phyloP scores from a whole-genome alignment of 2,113 vertebrate genomes.

The Ivindomyrus marchei region DNA sequence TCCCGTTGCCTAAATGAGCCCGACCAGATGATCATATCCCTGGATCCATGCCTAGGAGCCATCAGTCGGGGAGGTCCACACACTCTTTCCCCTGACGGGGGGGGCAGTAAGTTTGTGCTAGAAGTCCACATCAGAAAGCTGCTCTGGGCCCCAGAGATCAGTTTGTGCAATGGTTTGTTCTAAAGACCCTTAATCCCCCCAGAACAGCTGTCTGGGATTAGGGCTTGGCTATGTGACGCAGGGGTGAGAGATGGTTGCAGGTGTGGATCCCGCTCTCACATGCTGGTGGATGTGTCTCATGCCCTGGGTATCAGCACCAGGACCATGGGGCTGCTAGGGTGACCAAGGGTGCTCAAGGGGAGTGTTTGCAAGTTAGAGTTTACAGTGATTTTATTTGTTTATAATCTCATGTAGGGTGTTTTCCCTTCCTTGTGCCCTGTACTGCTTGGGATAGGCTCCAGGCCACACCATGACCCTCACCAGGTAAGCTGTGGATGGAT shows the following conservation, averaged over 20 bases:
- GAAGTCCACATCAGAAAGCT: constrained; percentile 28
- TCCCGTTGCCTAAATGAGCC: neutral
- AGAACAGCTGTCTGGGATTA: constrained; percentile 63
- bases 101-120: constrained; percentile 30
- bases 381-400: neutral
- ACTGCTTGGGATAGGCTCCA: neutral
- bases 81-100: constrained; percentile 32
- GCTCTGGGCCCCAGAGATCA: constrained; percentile 33
- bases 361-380: neutral
- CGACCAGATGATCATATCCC: neutral
- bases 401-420: neutral
- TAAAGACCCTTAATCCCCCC: constrained; percentile 59
- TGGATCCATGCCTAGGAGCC: neutral
- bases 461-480: neutral
- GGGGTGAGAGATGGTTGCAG: constrained; percentile 43
- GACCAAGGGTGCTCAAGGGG: neutral
- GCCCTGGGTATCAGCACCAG: neutral
- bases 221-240: constrained; percentile 37
- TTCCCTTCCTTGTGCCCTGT: neutral
- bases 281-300: constrained; percentile 23
- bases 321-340: neutral
- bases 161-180: constrained; percentile 55
- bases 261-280: constrained; percentile 32
- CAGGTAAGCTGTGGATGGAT: neutral
- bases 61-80: neutral